These are phyloP conservation scores for Trididemnum miniatum DNA, from an alignment of 23 tunicate genomes.

Conservation along the genomic window DNA sequence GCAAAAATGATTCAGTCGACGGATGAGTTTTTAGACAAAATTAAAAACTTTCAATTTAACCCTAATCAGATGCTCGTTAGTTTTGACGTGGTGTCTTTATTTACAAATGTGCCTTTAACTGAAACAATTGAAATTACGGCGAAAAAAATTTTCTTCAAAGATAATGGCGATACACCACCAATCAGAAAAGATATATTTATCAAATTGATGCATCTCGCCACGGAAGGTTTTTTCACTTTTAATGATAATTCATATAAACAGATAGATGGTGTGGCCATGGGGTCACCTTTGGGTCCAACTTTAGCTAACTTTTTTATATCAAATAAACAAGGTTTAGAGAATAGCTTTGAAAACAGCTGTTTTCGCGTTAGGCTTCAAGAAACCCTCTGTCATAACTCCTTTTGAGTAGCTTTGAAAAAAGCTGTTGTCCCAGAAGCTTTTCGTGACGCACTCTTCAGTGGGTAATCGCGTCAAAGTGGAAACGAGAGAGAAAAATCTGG, in stretches of 20 bases:
- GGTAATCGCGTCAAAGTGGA: no score
- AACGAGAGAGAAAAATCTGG: no score
- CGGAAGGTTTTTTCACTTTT: not conserved
- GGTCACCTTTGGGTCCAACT: not conserved
- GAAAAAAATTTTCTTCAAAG: not conserved
- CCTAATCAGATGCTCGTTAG: not conserved
- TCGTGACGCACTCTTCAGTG: no score
- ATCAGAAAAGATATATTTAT: slow-evolving; percentile 8
- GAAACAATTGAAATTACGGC: slow-evolving; percentile 17
- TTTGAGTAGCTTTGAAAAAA: no score
- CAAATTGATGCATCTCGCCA: slow-evolving; percentile 12
- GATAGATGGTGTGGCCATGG: slow-evolving; percentile 20
- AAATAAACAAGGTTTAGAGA: no score
- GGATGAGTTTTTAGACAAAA: not conserved
- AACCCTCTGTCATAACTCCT: no score
- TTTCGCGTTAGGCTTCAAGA: no score
- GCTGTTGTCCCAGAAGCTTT: no score
- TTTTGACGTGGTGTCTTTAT: slow-evolving; percentile 19
- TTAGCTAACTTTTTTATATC: slow-evolving; percentile 12
- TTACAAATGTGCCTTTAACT: slow-evolving; percentile 19
- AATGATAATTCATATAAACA: slow-evolving; percentile 2
- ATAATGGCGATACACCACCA: not conserved
- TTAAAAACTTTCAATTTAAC: not conserved
- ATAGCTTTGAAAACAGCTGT: no score
- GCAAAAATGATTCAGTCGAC: not conserved